Conservation (phyloP, 1,140 invertebrate genomes). For the Manduca sexta region DNA sequence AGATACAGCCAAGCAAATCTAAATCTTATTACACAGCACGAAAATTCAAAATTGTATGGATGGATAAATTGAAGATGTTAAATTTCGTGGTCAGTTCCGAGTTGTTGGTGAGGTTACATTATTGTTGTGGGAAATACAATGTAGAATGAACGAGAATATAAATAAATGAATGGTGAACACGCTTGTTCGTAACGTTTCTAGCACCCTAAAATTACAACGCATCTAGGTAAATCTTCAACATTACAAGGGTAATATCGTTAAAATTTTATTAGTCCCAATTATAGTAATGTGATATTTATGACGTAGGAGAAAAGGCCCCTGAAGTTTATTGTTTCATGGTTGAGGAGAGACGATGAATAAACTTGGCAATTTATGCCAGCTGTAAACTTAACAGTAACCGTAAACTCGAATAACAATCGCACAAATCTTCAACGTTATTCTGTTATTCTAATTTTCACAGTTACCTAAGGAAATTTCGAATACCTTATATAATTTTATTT, state of each 20-base stretch:
- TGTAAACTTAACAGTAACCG: slow-evolving; percentile 39
- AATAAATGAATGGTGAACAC: too few species aligned
- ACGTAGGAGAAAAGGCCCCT: slow-evolving; percentile 31
- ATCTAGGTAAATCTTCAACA: slow-evolving; percentile 14
- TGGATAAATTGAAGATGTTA: slow-evolving; percentile 6
- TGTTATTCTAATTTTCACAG: slow-evolving; percentile 6
- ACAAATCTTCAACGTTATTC: slow-evolving; percentile 25
- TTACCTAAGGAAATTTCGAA: background rate
- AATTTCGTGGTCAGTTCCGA: slow-evolving; percentile 22
- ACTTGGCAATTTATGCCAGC: slow-evolving; percentile 45
- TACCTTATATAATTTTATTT: background rate
- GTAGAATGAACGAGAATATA: background rate
- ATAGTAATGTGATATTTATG: slow-evolving; percentile 62
- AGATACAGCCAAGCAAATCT: slow-evolving; percentile 11
- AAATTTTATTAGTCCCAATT: slow-evolving; percentile 51
- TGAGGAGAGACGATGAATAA: slow-evolving; percentile 48
- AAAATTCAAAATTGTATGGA: slow-evolving; percentile 24
- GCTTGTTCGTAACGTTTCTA: too few species aligned
- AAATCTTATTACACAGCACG: slow-evolving; percentile 18
- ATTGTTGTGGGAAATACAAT: slow-evolving; percentile 8
- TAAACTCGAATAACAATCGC: slow-evolving; percentile 34
- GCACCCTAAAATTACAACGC: slow-evolving; percentile 6
- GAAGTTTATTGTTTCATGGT: slow-evolving; percentile 57
- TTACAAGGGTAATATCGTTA: slow-evolving; percentile 35
- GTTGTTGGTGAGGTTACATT: slow-evolving; percentile 11